A percentile compares a stretch with the other conserved stretches of the same genome.
These are phyloP conservation scores for Coenonympha glycerion DNA, from an alignment of 2,888 invertebrate species.

Conservation along the genomic window DNA sequence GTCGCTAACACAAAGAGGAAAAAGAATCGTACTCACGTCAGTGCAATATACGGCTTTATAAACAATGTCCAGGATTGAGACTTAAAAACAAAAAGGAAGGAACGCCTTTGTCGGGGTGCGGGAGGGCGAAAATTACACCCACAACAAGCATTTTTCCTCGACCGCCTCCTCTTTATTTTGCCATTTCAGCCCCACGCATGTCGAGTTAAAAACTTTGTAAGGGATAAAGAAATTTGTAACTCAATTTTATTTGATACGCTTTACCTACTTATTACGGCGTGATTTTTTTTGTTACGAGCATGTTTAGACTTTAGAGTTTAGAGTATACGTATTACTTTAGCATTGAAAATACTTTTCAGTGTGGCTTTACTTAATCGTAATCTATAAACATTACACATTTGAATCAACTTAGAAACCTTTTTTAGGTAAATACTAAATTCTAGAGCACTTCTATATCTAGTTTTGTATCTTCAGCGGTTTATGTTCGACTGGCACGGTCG, in stretches of 20 bases:
- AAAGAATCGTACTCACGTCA: not conserved
- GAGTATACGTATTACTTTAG: too few relatives aligned
- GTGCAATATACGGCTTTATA: constrained; percentile 8
- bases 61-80: constrained; percentile 10
- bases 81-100: constrained; percentile 2
- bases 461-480: not conserved
- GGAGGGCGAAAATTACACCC: constrained; percentile 10
- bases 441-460: too few relatives aligned
- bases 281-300: too few relatives aligned
- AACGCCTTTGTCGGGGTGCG: constrained; percentile 5
- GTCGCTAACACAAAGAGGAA: not conserved
- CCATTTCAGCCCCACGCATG: not conserved
- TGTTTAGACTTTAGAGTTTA: too few relatives aligned
- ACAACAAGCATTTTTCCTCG: constrained; percentile 5
- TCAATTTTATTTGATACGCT: not conserved
- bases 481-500: not conserved
- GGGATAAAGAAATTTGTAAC: not conserved
- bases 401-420: too few relatives aligned
- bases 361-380: too few relatives aligned
- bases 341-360: too few relatives aligned
- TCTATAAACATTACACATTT: too few relatives aligned
- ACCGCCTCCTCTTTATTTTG: constrained; percentile 3
- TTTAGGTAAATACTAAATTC: too few relatives aligned
- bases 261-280: not conserved
- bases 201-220: constrained; percentile 1